A percentile compares a stretch with the other conserved stretches of the same genome.
Evolutionary conservation across 2,888 invertebrate species (phyloP).

Genomic region (Dexiosoma caninum): DNA sequence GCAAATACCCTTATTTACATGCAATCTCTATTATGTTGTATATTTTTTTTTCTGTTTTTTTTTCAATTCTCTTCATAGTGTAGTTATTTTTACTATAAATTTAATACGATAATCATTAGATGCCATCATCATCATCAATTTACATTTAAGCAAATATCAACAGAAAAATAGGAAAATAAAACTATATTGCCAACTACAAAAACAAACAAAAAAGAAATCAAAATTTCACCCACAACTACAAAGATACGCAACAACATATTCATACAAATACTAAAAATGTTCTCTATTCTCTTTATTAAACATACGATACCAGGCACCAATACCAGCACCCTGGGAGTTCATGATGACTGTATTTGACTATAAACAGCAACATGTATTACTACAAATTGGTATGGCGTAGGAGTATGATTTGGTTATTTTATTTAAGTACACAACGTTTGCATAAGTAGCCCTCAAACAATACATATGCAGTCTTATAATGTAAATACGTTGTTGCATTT

Average conservation of each 20-base stretch:
- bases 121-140: constrained; percentile 44
- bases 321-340: too few species aligned
- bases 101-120: constrained; percentile 32
- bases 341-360: constrained; percentile 21
- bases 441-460: background rate
- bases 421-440: background rate
- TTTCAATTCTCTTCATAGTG: background rate
- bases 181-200: background rate
- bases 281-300: background rate
- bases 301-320: too few species aligned
- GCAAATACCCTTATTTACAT: background rate
- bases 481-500: background rate
- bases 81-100: background rate
- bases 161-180: background rate
- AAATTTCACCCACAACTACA: background rate
- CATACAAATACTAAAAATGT: background rate
- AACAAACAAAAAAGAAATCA: too few species aligned
- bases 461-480: background rate
- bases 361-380: background rate
- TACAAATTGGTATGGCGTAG: too few species aligned
- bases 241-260: background rate
- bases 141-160: constrained; percentile 45
- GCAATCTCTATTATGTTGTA: background rate
- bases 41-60: too few species aligned
- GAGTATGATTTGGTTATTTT: background rate